Percentiles rank a stretch among this genome's conserved stretches.
These are phyloP conservation scores for Hypanus sabinus DNA, from an alignment of 2,113 vertebrate species.

Conservation along the genomic window DNA sequence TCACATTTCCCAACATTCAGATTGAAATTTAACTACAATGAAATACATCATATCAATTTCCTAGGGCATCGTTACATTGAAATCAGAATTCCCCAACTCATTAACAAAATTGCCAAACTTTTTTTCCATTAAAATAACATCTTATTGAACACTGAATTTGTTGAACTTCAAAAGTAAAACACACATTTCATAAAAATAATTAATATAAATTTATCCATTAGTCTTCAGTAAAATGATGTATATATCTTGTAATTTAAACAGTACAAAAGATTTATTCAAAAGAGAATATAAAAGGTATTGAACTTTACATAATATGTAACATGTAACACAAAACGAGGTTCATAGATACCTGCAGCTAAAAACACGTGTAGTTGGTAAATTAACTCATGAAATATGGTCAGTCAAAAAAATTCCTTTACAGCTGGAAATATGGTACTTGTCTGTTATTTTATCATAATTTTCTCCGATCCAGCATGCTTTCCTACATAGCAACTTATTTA, in stretches of 20 bases:
- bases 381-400: background rate
- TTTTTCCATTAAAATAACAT: background rate
- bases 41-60: background rate
- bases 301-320: conserved; percentile 5
- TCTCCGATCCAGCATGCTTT: background rate
- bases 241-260: conserved; percentile 24
- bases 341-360: background rate
- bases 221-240: conserved; percentile 6
- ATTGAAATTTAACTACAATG: background rate
- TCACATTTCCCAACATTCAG: background rate
- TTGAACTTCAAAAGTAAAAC: conserved; percentile 2
- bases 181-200: background rate
- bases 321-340: background rate
- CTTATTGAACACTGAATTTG: background rate
- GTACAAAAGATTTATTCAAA: conserved; percentile 26
- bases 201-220: conserved; percentile 25
- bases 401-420: background rate
- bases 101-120: background rate
- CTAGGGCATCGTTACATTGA: background rate
- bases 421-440: background rate
- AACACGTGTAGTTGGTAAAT: background rate
- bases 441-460: background rate
- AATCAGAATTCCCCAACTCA: background rate
- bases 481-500: background rate
- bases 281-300: conserved; percentile 12